Base-by-base conservation (phyloP, 2,888 invertebrate genomes). In the Platycnemis pennipes region DNA sequence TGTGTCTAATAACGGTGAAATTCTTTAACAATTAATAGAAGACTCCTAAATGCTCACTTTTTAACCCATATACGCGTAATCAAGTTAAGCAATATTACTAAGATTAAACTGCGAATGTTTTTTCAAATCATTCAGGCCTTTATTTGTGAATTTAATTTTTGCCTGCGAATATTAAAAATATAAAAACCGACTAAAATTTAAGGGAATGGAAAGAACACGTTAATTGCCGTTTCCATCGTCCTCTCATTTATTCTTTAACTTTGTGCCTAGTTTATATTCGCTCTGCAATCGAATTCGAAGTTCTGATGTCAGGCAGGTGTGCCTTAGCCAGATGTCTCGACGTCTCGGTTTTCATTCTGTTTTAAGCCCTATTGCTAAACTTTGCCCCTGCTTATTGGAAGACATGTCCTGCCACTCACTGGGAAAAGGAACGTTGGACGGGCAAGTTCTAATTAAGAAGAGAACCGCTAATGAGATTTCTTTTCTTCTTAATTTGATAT, bases 401-500 rank as follows among this genome's bases (percentile, higher is more conserved):
- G 91, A 91, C 91, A 91, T 91, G 91, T 91, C 91, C 69, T 89
- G 56, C 56, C 89, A 37, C n/a, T 91, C 91, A 63, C 91, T 56
- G 42, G 63, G 63, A 91, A 63, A 77, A 77, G 37, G 63, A 63
- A 63, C 56, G 63, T 42, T 69, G n/a, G 44, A 91, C 44, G 91
- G 69, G 69, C 91, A 91, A 91, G 44, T 91, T 91, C 91, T 91
- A 91, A 91, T 91, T 91, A 91, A 91, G 91, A 44, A 91, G 63
- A 42, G 91, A 91, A 91, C 91, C 91, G 63, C 91, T 91, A 91
- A 91, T 91, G 91, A 91, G 91, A 91, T 91, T 91, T 91, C 91
- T 56, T 91, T 91, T 91, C 91, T 56, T 63, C 91, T 91, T 91
- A 91, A 91, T 91, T 91, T 91, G 91, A 91, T 63, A 91, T 63